phyloP scores from a whole-genome alignment of 2,113 vertebrate genomes.

The Fulmarus glacialis region DNA sequence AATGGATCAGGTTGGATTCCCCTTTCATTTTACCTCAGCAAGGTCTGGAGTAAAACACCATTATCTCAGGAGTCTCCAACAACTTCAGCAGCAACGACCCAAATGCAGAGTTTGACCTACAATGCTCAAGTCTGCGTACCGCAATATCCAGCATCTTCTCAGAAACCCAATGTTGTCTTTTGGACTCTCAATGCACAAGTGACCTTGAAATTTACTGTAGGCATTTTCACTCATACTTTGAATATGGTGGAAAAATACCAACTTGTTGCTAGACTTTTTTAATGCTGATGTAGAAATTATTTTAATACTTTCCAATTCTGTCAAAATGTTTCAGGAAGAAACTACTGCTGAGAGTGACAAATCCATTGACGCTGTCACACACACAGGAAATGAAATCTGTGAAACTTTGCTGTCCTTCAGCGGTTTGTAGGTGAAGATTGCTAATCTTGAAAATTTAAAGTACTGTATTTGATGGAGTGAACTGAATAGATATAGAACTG shows the following conservation, averaged over 20 bases:
- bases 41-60: not conserved
- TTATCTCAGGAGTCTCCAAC: not conserved
- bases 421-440: not conserved
- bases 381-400: not conserved
- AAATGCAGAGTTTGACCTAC: not conserved
- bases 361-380: not conserved
- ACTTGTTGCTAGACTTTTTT: not conserved
- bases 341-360: not conserved
- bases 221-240: not conserved
- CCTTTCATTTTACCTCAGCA: not conserved
- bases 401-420: conserved; percentile 14
- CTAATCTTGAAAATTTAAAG: conserved; percentile 31
- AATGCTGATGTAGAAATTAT: not conserved
- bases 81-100: not conserved
- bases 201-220: not conserved
- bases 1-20: not conserved
- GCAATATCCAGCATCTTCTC: not conserved
- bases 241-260: not conserved
- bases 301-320: not conserved
- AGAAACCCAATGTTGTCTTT: not conserved
- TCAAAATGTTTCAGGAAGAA: not conserved
- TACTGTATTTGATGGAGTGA: conserved; percentile 4
- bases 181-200: not conserved
- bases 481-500: not conserved
- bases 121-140: not conserved